phyloP scores from a whole-genome alignment of 2,113 vertebrate genomes.

The Pandion haliaetus region DNA sequence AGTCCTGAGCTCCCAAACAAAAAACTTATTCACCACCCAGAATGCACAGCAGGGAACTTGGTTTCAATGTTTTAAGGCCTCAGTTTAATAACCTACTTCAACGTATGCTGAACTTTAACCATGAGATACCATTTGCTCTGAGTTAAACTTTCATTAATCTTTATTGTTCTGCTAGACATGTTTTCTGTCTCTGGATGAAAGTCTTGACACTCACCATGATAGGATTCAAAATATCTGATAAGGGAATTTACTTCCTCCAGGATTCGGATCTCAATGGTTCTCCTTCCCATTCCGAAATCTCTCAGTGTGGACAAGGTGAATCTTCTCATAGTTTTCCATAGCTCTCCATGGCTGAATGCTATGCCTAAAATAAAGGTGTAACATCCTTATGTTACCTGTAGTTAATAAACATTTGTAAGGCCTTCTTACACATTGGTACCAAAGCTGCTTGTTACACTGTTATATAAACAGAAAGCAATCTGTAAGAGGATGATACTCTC shows the following conservation, averaged over 20 bases:
- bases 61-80: background rate
- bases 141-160: constrained; percentile 15
- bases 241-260: constrained; percentile 66
- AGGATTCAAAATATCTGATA: constrained; percentile 56
- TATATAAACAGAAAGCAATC: background rate
- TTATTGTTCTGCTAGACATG: background rate
- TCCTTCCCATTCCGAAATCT: constrained; percentile 73
- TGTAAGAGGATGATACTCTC: background rate
- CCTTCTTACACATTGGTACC: background rate
- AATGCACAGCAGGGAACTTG: background rate
- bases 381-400: background rate
- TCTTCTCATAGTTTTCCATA: constrained; percentile 70
- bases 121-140: background rate
- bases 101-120: background rate
- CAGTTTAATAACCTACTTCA: background rate
- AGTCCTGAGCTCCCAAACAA: background rate
- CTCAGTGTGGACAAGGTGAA: constrained; percentile 69
- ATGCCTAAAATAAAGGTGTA: constrained; percentile 49
- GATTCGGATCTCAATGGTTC: constrained; percentile 60
- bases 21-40: background rate
- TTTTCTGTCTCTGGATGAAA: background rate
- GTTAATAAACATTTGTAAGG: background rate
- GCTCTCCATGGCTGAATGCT: constrained; percentile 64
- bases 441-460: background rate
- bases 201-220: constrained; percentile 36